Evolutionary conservation across 2,888 invertebrate genomes (phyloP).

Genomic region (Nomada flava): DNA sequence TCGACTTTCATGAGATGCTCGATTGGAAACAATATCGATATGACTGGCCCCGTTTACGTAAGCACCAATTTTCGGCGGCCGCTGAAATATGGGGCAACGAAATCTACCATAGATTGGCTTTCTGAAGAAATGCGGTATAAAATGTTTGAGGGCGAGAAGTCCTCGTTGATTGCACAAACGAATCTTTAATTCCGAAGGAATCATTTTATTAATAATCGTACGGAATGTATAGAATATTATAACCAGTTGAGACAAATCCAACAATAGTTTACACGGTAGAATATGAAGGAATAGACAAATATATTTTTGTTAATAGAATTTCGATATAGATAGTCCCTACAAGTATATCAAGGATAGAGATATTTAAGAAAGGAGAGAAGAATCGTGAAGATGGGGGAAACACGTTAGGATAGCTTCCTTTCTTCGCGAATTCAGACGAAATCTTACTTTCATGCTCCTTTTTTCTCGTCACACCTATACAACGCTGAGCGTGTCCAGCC

Average conservation of each 20-base stretch:
- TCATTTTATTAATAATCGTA: not conserved
- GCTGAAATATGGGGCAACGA: not conserved
- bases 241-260: not conserved
- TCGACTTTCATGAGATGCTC: slow-evolving; percentile 24
- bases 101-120: not conserved
- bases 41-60: not conserved
- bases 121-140: no score
- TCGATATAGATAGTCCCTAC: not conserved
- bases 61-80: not conserved
- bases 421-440: slow-evolving; percentile 39
- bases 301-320: not conserved
- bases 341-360: slow-evolving; percentile 2
- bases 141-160: no score
- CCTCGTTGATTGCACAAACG: no score
- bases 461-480: slow-evolving; percentile 69
- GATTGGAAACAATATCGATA: slow-evolving; percentile 21
- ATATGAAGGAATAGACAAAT: not conserved
- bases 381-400: slow-evolving; percentile 16
- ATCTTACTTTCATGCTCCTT: slow-evolving; percentile 58
- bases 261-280: not conserved
- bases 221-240: not conserved
- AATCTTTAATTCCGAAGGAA: not conserved
- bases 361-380: slow-evolving; percentile 29
- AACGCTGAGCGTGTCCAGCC: slow-evolving; percentile 70
- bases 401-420: slow-evolving; percentile 35